A percentile compares a stretch with the other conserved stretches of the same genome.
These are phyloP conservation scores for Peromyscus melanophrys DNA, from an alignment of 2,797 vertebrate species.

Conservation along the genomic window DNA sequence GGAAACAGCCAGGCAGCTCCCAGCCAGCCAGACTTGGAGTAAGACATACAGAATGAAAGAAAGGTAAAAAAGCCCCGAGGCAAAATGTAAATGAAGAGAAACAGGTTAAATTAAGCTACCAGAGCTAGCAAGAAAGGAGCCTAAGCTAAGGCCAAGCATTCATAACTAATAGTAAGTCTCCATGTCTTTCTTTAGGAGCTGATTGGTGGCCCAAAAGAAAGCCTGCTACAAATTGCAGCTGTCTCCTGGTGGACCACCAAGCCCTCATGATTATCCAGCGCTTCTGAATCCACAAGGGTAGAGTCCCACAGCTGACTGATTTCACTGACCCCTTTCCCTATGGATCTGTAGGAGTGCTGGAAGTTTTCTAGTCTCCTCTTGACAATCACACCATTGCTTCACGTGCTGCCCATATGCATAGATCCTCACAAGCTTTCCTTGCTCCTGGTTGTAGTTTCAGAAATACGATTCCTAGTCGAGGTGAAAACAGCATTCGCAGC, in stretches of 20 bases:
- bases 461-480: not conserved
- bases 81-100: not conserved
- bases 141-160: not conserved
- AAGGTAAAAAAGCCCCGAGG: not conserved
- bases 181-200: not conserved
- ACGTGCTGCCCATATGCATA: rapidly evolving
- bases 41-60: not conserved
- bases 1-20: not conserved
- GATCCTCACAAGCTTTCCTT: not conserved
- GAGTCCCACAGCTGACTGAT: too few species aligned
- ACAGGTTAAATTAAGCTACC: not conserved
- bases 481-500: not conserved
- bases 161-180: not conserved
- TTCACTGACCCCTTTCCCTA: not conserved
- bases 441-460: not conserved
- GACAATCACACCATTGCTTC: not conserved
- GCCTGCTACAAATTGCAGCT: not conserved
- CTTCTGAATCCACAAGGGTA: not conserved
- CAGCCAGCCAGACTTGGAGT: not conserved
- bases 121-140: not conserved
- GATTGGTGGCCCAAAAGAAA: not conserved
- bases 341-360: rapidly evolving
- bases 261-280: too few species aligned
- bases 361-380: not conserved
- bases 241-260: not conserved